These are phyloP conservation scores for Caprella mutica DNA, from an alignment of 2,888 invertebrate species.

Conservation along the genomic window DNA sequence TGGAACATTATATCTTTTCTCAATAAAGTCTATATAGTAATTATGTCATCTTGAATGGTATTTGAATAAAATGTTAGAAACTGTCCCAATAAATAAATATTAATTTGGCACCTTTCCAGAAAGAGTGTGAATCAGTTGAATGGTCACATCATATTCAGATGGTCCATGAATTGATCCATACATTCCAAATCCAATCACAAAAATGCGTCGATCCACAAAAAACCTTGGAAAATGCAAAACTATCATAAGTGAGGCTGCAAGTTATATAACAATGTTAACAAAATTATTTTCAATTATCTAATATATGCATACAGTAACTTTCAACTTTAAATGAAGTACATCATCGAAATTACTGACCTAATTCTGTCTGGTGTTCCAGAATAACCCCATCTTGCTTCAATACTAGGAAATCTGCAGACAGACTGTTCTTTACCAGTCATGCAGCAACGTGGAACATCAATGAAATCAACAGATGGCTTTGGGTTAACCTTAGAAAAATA, in stretches of 20 bases:
- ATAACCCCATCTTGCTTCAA: conserved; percentile 71
- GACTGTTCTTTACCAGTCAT: conserved; percentile 67
- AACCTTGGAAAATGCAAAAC: conserved; percentile 47
- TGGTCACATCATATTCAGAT: conserved; percentile 62
- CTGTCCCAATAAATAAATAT: too few species aligned
- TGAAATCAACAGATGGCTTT: conserved; percentile 59
- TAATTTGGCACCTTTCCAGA: conserved; percentile 61
- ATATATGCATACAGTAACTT: not conserved
- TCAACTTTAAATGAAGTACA: too few species aligned
- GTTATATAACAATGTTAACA: not conserved
- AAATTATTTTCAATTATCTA: not conserved
- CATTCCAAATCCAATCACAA: conserved; percentile 70
- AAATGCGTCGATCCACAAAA: conserved; percentile 65
- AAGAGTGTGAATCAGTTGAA: conserved; percentile 63
- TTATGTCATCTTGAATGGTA: too few species aligned
- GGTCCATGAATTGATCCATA: conserved; percentile 70
- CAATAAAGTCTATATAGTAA: too few species aligned
- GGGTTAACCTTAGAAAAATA: conserved; percentile 55
- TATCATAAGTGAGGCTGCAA: not conserved
- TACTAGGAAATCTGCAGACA: conserved; percentile 60
- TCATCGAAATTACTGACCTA: conserved; percentile 48
- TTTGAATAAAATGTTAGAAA: too few species aligned
- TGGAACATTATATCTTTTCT: too few species aligned
- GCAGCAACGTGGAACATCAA: conserved; percentile 59
- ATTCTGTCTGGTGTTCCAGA: conserved; percentile 71